Percentiles rank a stretch among this genome's conserved stretches.
phyloP scores from a whole-genome alignment of 2,888 invertebrate species.

The Chloroclystis v-ata region DNA sequence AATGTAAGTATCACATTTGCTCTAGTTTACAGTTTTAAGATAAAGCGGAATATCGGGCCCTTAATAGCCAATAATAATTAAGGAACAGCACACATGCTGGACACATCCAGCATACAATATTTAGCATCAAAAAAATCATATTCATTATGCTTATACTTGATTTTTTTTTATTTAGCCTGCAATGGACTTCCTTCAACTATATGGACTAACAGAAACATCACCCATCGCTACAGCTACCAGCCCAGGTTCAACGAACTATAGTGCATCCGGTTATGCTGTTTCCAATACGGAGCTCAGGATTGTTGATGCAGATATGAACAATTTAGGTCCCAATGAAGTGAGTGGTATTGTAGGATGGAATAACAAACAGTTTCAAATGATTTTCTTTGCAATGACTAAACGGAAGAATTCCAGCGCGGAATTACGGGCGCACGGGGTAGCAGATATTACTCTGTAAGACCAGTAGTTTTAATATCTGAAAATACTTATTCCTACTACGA shows the following conservation, averaged over 20 bases:
- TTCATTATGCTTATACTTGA: not conserved
- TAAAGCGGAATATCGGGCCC: no score
- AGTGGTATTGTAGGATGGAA: not conserved
- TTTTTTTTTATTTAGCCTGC: conserved; percentile 35
- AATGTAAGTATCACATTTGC: conserved; percentile 37
- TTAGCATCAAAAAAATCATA: no score
- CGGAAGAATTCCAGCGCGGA: no score
- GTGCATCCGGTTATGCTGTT: conserved; percentile 76
- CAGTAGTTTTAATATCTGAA: no score
- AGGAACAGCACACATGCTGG: no score
- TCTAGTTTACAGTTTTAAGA: no score
- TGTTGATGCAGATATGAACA: conserved; percentile 44
- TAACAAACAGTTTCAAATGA: no score
- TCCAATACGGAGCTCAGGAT: conserved; percentile 81
- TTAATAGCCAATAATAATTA: not conserved
- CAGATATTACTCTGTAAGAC: no score
- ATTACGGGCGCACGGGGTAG: no score
- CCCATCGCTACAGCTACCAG: conserved; percentile 70
- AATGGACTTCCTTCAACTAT: conserved; percentile 64
- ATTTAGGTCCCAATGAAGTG: conserved; percentile 74
- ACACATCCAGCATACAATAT: no score
- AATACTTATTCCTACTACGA: no score
- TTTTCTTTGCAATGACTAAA: not conserved
- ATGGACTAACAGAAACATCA: conserved; percentile 84
- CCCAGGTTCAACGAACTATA: conserved; percentile 39